phyloP scores from a whole-genome alignment of 2,797 vertebrate genomes.

The Myotis pilosus region DNA sequence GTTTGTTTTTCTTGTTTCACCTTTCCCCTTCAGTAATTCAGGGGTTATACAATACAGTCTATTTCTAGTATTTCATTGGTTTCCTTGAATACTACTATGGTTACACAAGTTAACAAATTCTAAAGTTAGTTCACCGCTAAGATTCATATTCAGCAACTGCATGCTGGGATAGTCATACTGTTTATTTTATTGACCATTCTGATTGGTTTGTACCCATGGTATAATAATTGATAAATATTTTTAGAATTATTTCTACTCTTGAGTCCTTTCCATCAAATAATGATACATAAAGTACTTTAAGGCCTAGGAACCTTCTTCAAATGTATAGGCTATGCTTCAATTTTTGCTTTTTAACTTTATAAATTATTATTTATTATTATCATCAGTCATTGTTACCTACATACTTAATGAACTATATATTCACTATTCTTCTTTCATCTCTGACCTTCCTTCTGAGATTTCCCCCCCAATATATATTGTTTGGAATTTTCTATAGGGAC shows the following conservation, averaged over 20 bases:
- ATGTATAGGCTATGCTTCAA: background rate
- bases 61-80: background rate
- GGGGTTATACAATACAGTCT: background rate
- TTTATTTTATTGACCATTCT: background rate
- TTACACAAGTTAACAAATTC: background rate
- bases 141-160: background rate
- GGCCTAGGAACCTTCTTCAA: background rate
- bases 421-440: background rate
- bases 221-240: slow-evolving; percentile 11
- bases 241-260: background rate
- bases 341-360: background rate
- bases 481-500: background rate
- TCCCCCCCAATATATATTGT: background rate
- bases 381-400: background rate
- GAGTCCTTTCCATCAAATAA: background rate
- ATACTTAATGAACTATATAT: background rate
- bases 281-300: background rate
- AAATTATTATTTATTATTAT: background rate
- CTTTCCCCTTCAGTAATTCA: background rate
- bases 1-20: background rate
- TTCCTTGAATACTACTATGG: background rate
- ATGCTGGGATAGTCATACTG: background rate
- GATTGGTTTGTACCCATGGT: background rate
- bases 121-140: background rate
- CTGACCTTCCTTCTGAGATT: background rate